Base-by-base conservation (phyloP, 2,113 vertebrate species). In the Equus przewalskii region DNA sequence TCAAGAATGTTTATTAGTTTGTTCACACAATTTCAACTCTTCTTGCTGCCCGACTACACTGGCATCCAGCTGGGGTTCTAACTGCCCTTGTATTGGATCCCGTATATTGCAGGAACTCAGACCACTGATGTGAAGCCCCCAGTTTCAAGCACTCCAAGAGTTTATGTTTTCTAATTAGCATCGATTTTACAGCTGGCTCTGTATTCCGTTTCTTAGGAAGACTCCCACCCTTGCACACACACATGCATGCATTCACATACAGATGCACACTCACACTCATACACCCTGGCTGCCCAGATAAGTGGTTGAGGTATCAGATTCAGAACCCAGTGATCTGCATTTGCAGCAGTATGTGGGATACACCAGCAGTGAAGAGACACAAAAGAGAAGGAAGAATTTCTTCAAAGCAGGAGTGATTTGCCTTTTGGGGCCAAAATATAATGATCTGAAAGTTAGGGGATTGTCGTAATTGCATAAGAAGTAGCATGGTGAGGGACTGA, bases 171-270 rank as follows among this genome's bases (percentile, higher is more conserved):
- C 64, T 81, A 51, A 36, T 90, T n/a, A 41, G 36, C 2, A 30
- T 26, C 22, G 41, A 8, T 12, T 10, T 76, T 67, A 58, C 21
- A 30, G 3, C 33, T 87, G 14, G 1, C 10, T 87, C 24, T 44
- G 26, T 15, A 67, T 30, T 65, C 6, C 30, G 21, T 62, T 89
- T n/a, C 58, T 76, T 65, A 58, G 36, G 58, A 84, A 44, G 26
- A 15, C 13, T 21, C 13, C 14, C 5, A 5, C 24, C 19, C 28
- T 7, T 26, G 5, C n/a, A 7, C 9, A 3, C 10, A 16, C 9
- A 5, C 1, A 28, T 33, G n/a, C 9, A 65, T 21, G 10, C 36
- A 49, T 3, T 4, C 51, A 70, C 1, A 44, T 4, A 44, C 51
- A 33, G 14, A 73, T n/a, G 12, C 24, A 79, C 21, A 22, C 36